phyloP scores from a whole-genome alignment of 2,797 vertebrate species.

The Sarcophilus harrisii region DNA sequence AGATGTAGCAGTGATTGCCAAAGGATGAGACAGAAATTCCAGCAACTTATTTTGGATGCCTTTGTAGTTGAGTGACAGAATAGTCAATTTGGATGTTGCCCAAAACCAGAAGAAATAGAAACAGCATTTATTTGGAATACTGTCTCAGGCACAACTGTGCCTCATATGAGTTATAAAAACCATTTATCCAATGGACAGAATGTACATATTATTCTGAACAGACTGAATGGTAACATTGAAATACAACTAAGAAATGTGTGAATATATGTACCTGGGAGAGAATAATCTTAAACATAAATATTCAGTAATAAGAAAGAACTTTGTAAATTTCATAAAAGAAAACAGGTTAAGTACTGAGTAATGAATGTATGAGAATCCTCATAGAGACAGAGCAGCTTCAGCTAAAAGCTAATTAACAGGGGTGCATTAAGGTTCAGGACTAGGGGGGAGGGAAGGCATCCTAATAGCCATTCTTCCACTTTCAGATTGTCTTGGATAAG shows the following conservation, averaged over 20 bases:
- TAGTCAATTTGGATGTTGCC: conserved; percentile 38
- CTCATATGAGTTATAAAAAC: conserved; percentile 25
- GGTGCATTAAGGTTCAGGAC: background rate
- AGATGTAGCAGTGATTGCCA: background rate
- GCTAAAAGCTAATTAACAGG: background rate
- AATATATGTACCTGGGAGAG: background rate
- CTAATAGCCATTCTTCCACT: background rate
- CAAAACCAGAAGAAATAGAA: conserved; percentile 58
- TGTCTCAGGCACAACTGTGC: conserved; percentile 22
- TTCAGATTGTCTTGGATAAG: background rate
- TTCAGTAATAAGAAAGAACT: background rate
- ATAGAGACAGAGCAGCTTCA: background rate
- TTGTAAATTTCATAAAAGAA: conserved; percentile 26
- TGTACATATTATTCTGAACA: conserved; percentile 41
- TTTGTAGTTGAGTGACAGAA: conserved; percentile 22
- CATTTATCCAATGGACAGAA: conserved; percentile 36
- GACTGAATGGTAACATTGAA: conserved; percentile 31
- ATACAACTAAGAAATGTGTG: conserved; percentile 30
- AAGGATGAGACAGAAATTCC: conserved; percentile 16
- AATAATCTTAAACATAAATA: conserved; percentile 49
- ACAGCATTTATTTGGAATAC: conserved; percentile 64
- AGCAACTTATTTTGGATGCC: conserved; percentile 22
- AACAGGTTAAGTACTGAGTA: background rate
- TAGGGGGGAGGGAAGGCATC: background rate
- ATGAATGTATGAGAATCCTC: conserved; percentile 3